Conservation (phyloP, 2,888 invertebrate species). For the Macrosiphum euphorbiae region DNA sequence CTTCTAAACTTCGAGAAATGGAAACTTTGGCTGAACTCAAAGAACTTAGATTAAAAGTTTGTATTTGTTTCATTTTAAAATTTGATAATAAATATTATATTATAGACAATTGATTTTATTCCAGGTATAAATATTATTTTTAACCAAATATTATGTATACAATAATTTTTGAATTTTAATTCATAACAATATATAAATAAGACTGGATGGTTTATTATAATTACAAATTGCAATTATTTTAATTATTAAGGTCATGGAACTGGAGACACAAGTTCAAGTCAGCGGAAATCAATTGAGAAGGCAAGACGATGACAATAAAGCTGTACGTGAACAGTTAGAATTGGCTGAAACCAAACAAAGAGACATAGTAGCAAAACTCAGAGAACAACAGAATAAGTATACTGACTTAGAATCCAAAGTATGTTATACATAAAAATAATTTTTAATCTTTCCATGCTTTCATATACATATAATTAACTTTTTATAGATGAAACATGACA, state of each 20-base stretch:
- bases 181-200: not conserved
- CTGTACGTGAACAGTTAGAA: slow-evolving; percentile 84
- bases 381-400: slow-evolving; percentile 87
- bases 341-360: slow-evolving; percentile 80
- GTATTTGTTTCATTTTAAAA: not conserved
- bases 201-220: not conserved
- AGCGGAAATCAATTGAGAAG: slow-evolving; percentile 89
- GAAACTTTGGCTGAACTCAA: slow-evolving; percentile 94
- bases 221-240: not conserved
- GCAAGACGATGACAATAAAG: slow-evolving; percentile 93
- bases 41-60: slow-evolving; percentile 90
- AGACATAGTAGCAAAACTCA: slow-evolving; percentile 81
- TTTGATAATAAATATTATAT: not conserved
- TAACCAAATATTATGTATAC: not conserved
- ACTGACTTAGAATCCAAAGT: slow-evolving; percentile 75
- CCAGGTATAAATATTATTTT: not conserved
- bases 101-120: not conserved
- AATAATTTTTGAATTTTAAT: not conserved
- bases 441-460: slow-evolving; percentile 11
- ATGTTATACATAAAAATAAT: slow-evolving; percentile 26
- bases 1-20: slow-evolving; percentile 91
- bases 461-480: not conserved
- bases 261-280: slow-evolving; percentile 95
- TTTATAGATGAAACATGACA: slow-evolving; percentile 83
- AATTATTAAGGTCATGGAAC: slow-evolving; percentile 83